Evolutionary conservation across 1,140 invertebrate species (phyloP), one percentile per base, ranked within the genome.

Genomic region (Vollenhovia emeryi): DNA sequence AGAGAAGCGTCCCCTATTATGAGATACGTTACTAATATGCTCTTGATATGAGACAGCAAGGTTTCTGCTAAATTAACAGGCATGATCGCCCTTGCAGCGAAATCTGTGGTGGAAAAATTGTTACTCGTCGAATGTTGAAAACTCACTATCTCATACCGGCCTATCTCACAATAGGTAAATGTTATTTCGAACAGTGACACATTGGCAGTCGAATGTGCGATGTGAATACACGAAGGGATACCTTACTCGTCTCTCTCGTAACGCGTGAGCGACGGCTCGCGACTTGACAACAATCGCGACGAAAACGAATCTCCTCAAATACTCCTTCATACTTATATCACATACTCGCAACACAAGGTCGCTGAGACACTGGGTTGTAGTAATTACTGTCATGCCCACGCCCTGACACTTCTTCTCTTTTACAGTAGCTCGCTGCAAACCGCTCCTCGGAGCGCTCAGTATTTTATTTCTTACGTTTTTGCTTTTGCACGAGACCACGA

Each of bases 361-460:
- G 92, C 94, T 94, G 94, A 95, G 94, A 94, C 94, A 95, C 92
- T 95, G 94, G 94, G 94, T 66, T 92, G 87, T 87, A 93, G 86
- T 82, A 92, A 91, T 93, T 92, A 89, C 91, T 93, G 86, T 94
- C 93, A 94, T 94, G 91, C 93, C 94, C 94, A 94, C 93, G 88
- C 92, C 94, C 94, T 91, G 93, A 94, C 93, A 94, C 93, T 88
- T 88, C 68, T 57, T 79, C 83, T 86, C 43, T 80, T 82, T 86
- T 84, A 87, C 60, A 78, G 80, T 89, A 90, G 88, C 52, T 71
- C 68, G 79, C 85, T 76, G 79, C 79, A 87, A 74, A 68, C 36
- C 80, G 69, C 85, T 87, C 78, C 50, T 66, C 59, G 84, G 82
- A 76, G 86, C 69, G 33, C 60, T 82, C 66, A 21, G n/a, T 43